Conservation (phyloP, 1,140 invertebrate species). For the Drosophila parabipectinata region DNA sequence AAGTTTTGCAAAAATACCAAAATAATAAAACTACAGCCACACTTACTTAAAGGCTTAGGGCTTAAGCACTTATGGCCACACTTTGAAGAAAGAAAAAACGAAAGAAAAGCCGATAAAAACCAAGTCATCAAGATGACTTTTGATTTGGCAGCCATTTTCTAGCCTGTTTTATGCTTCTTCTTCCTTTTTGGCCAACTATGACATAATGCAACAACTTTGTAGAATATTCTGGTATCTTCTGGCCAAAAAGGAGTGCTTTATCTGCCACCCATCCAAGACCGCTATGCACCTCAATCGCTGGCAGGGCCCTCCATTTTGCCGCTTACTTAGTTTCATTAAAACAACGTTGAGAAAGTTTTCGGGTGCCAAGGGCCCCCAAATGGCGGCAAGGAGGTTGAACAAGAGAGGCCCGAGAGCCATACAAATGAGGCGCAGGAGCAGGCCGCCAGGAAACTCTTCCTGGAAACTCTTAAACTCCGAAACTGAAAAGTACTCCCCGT, state of each 20-base stretch:
- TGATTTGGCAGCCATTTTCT: background rate
- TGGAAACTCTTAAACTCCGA: constrained; percentile 24
- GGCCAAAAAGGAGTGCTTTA: constrained; percentile 17
- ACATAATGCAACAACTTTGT: background rate
- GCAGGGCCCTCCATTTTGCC: constrained; percentile 35
- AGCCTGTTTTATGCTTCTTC: background rate
- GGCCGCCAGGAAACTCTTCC: too few relatives aligned
- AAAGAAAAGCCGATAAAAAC: background rate
- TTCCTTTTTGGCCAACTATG: background rate
- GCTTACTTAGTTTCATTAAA: constrained; percentile 78
- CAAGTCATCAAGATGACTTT: background rate
- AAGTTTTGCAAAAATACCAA: background rate
- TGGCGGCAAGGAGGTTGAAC: background rate
- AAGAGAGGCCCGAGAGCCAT: constrained; percentile 12
- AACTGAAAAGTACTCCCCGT: constrained; percentile 19
- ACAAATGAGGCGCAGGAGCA: constrained; percentile 42
- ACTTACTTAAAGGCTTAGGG: too few relatives aligned
- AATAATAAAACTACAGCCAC: too few relatives aligned
- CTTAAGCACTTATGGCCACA: too few relatives aligned
- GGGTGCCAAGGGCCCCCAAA: constrained; percentile 1
- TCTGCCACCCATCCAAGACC: constrained; percentile 3
- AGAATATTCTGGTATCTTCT: background rate
- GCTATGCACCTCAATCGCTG: background rate
- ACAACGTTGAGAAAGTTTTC: constrained; percentile 45
- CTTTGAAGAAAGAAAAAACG: background rate